Percentiles rank a stretch among this genome's conserved stretches.
phyloP scores from a whole-genome alignment of 1,140 invertebrate genomes.

The Sminthurides bifidus region DNA sequence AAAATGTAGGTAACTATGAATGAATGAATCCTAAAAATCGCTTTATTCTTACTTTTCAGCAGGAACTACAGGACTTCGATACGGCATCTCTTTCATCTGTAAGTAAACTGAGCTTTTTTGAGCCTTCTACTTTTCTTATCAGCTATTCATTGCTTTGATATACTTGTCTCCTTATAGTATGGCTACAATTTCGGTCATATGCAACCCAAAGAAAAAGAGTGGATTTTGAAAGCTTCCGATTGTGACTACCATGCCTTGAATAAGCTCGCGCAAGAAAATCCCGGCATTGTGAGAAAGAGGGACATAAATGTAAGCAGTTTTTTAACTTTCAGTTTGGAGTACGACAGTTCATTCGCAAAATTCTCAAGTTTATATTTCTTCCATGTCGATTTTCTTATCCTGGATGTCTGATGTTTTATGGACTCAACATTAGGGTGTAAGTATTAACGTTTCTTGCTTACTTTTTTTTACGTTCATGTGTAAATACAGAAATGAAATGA shows the following conservation, averaged over 20 bases:
- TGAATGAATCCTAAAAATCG: too few relatives aligned
- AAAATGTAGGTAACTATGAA: too few relatives aligned
- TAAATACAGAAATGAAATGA: too few relatives aligned
- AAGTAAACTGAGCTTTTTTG: constrained; percentile 16
- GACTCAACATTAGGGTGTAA: constrained; percentile 1
- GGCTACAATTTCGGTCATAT: constrained; percentile 37
- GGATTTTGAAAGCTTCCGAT: constrained; percentile 67
- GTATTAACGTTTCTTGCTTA: constrained; percentile 8
- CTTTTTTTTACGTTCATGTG: background rate
- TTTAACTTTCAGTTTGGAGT: background rate
- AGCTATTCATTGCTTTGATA: background rate
- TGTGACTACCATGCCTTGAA: constrained; percentile 69
- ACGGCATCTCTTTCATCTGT: constrained; percentile 54
- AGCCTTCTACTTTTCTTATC: background rate
- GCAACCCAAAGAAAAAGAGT: constrained; percentile 62
- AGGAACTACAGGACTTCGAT: constrained; percentile 57
- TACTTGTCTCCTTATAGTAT: constrained; percentile 18
- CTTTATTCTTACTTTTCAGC: constrained; percentile 40
- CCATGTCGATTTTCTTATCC: background rate
- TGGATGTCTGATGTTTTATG: background rate
- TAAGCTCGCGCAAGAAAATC: constrained; percentile 66
- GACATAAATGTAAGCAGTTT: constrained; percentile 43
- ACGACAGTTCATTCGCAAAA: too few relatives aligned
- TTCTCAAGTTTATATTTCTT: background rate
- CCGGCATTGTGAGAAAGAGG: constrained; percentile 65